Evolutionary conservation across 2,888 invertebrate genomes (phyloP).

Genomic region (Leucania comma): DNA sequence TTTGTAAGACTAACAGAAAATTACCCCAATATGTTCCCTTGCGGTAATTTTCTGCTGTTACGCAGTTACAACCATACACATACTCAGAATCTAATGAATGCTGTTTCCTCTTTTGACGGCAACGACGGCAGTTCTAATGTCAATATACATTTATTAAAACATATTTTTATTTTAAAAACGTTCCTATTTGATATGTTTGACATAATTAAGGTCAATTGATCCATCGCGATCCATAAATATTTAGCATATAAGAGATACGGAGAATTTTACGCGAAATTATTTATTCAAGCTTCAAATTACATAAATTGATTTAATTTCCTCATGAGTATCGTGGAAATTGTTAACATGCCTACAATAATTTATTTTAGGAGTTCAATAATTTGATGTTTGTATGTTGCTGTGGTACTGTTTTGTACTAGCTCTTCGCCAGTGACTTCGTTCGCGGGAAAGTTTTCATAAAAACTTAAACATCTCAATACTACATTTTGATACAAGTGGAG

Average conservation of each 20-base stretch:
- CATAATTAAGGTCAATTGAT: background rate
- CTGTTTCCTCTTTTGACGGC: background rate
- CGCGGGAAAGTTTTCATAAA: no score
- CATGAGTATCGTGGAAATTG: background rate
- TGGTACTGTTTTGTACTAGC: background rate
- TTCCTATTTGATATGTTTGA: background rate
- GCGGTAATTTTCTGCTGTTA: no score
- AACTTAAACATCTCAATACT: no score
- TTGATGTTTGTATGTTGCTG: background rate
- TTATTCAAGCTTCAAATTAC: background rate
- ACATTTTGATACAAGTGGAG: no score
- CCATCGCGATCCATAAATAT: background rate
- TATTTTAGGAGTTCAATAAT: background rate
- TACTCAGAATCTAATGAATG: background rate
- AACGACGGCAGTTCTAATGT: background rate
- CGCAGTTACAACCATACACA: no score
- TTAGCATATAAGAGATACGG: background rate
- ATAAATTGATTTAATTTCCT: background rate
- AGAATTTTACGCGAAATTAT: conserved; percentile 1
- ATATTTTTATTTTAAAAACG: background rate
- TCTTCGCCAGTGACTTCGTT: no score
- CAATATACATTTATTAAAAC: background rate
- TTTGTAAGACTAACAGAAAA: no score
- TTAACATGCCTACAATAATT: background rate
- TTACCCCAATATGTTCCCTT: no score